These are phyloP conservation scores for Paedocypris sp. DNA, from an alignment of 2,113 vertebrate genomes.

Conservation along the genomic window DNA sequence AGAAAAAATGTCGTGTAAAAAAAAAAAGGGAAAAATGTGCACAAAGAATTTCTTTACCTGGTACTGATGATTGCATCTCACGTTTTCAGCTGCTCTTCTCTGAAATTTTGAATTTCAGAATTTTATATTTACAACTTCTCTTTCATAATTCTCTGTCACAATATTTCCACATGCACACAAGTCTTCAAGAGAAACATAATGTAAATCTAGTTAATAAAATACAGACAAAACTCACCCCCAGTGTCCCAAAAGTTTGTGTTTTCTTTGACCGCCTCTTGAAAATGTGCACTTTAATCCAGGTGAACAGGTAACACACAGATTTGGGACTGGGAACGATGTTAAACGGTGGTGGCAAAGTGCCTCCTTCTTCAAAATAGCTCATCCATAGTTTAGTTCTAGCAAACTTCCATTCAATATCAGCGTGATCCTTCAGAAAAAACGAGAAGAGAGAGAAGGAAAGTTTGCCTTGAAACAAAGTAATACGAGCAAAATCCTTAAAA, in stretches of 20 bases:
- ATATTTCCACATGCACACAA: too few relatives aligned
- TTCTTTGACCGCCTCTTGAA: constrained; percentile 68
- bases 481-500: too few relatives aligned
- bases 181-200: too few relatives aligned
- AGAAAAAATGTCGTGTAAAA: neutral
- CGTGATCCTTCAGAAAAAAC: constrained; percentile 76
- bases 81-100: constrained; percentile 85
- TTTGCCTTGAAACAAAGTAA: too few relatives aligned
- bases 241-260: constrained; percentile 77
- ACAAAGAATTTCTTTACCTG: constrained; percentile 63
- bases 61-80: constrained; percentile 82
- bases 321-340: constrained; percentile 96
- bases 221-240: constrained; percentile 70
- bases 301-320: constrained; percentile 77
- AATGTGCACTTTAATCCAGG: constrained; percentile 73
- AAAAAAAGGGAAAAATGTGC: neutral
- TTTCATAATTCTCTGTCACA: too few relatives aligned
- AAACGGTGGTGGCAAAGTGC: constrained; percentile 89
- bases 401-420: constrained; percentile 98
- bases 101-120: constrained; percentile 36
- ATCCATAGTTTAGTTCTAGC: constrained; percentile 98
- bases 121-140: neutral
- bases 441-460: too few relatives aligned
- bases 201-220: neutral
- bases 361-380: constrained; percentile 99